phyloP scores from a whole-genome alignment of 2,797 vertebrate genomes.

The Enteromius anoplus region DNA sequence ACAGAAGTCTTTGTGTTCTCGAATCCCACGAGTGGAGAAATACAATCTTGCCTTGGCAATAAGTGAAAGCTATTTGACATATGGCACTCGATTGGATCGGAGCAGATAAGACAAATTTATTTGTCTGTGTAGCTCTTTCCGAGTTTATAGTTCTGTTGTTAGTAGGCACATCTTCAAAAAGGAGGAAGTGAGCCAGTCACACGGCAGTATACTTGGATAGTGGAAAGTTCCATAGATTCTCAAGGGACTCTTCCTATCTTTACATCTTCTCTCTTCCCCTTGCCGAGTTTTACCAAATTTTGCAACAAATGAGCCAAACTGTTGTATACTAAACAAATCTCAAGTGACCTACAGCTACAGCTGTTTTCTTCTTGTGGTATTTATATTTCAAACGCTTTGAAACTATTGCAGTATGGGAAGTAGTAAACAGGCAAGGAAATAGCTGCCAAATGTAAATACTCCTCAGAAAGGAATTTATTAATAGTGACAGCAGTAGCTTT shows the following conservation, averaged over 20 bases:
- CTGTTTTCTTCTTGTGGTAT: not conserved
- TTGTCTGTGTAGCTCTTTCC: not conserved
- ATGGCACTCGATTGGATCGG: not conserved
- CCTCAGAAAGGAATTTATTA: not conserved
- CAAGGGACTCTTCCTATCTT: not conserved
- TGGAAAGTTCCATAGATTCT: not conserved
- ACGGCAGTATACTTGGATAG: not conserved
- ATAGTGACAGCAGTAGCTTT: not conserved
- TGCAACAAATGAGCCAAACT: not conserved
- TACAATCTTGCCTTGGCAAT: not conserved
- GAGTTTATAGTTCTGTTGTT: not conserved
- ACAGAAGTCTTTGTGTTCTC: not conserved
- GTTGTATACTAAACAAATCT: not conserved
- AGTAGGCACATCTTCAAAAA: not conserved
- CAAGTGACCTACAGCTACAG: not conserved
- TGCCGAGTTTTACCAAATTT: constrained; percentile 1
- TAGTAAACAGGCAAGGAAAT: not conserved
- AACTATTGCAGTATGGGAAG: not conserved
- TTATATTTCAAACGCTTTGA: not conserved
- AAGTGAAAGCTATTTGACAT: constrained; percentile 1
- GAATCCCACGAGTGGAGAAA: not conserved
- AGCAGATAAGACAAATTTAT: not conserved
- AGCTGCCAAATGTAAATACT: not conserved
- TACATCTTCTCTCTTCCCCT: not conserved
- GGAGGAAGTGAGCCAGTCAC: not conserved